Evolutionary conservation across 2,888 invertebrate species (phyloP), one percentile per base, ranked within the genome.

Genomic region (Phalera bucephala): DNA sequence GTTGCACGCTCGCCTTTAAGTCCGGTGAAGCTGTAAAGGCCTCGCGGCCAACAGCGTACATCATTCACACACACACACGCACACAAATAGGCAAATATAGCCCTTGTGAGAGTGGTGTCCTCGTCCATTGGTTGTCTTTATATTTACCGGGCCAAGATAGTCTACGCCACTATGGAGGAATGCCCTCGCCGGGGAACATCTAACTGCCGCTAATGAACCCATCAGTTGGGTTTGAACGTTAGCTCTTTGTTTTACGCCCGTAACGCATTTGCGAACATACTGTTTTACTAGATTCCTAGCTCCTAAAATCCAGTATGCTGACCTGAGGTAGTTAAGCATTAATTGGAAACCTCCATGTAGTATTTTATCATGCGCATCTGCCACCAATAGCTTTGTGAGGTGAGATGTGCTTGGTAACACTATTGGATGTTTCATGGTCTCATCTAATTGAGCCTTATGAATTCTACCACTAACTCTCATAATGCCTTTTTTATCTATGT

Each of bases 271-370:
- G 17, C 17, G 17, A 21, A 22, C 1, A 17, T 17, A 17, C 5
- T 17, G 17, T 17, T 17, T 17, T 5, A 17, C 17, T 3, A 17
- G 17, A 17, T 34, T 12, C 11, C 32, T 48, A 0, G 22, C 40
- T 5, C 38, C 14, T 11, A 59, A 2, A 1, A 65, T 59, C 51
- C 52, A 61, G 13, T 42, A 63, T 30, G 39, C 47, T 0, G 40
- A 21, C 12, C 52, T 29, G 3, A 64, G 6, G 17, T 37, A 56
- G 30, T 42, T 52, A 0, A 57, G 9, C 34, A 49, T 56, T 0
- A 54, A 2, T n/a, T 51, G 53, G 2, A 49, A 45, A 4, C 58
- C 59, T 3, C 63, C 63, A 36, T 65, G 65, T 2, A 62, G 13
- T 20, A 52, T 47, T 14, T 34, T 36, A 0, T 11, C 0, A 19